Conservation (phyloP, 1,140 invertebrate genomes). For the Papilio polyxenes region DNA sequence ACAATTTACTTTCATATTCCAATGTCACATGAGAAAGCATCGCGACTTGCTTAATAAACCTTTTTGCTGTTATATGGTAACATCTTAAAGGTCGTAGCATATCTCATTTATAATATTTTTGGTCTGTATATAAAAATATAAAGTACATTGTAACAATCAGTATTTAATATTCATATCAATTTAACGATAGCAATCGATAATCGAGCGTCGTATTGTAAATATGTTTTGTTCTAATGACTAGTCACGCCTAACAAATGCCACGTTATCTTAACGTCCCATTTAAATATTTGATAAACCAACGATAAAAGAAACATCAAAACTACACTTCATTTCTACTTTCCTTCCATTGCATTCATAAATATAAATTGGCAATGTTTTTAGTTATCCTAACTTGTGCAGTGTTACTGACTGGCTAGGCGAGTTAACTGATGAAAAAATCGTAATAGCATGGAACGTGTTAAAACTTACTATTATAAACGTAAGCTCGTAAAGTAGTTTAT, state of each 20-base stretch:
- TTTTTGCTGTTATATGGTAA: background rate
- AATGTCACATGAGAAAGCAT: background rate
- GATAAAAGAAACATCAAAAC: background rate
- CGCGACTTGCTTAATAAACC: background rate
- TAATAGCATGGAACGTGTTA: too few relatives aligned
- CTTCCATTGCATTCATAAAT: background rate
- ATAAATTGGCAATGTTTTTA: background rate
- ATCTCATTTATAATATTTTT: background rate
- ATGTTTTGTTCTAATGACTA: conserved; percentile 7
- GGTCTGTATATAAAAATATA: background rate
- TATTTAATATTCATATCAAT: background rate
- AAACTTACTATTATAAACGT: too few relatives aligned
- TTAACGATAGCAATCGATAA: background rate
- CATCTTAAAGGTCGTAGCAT: background rate
- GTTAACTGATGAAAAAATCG: too few relatives aligned
- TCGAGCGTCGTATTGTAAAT: background rate
- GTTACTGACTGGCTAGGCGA: too few relatives aligned
- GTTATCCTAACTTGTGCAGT: background rate
- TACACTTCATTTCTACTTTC: background rate
- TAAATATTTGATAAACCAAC: conserved; percentile 12
- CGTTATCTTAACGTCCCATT: conserved; percentile 7
- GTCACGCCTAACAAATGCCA: background rate
- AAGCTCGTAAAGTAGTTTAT: too few relatives aligned
- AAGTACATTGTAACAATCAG: background rate
- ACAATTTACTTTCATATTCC: background rate